Evolutionary conservation across 2,797 vertebrate genomes (phyloP), one percentile per base, ranked within the genome.

Genomic region (Macrochelys suwanniensis): DNA sequence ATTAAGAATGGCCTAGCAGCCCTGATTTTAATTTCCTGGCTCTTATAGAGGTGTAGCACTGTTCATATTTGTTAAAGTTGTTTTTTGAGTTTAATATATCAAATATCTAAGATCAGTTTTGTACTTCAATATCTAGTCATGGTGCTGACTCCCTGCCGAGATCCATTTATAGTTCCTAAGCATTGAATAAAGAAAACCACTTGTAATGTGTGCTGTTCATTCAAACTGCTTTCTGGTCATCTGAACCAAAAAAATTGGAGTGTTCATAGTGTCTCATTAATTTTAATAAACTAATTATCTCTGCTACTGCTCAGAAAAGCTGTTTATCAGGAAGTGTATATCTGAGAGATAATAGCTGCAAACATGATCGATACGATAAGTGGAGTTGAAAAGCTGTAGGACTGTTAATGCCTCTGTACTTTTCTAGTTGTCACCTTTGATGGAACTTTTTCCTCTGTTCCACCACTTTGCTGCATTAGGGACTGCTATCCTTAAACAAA

Each of bases 221-320:
- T 77, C 83, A 57, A 85, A 51, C 80, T 83, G 37, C 74, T 95
- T 96, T 61, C 87, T 89, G 88, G 89, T 92, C 90, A 87, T 93
- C 82, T 87, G 79, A 85, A 56, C 80, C 80, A 92, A 93, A 59
- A 79, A 50, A 96, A 87, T 37, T 51, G 31, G 51, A 80, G 85
- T 80, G 76, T 65, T 95, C 47, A 37, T 74, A 94, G 80, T 84
- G 13, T 88, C 68, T 96, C 95, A 97, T 96, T 94, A 91, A 96
- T 97, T 97, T 96, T 95, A 96, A 95, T 96, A 93, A 89, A 82
- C 82, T 77, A 71, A 21, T 94, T 86, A 84, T 80, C 91, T 84
- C 80, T 74, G 79, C 88, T 84, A 16, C 78, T 94, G 17, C 23
- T 90, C 37, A 81, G 57, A 79, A 85, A 51, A 85, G n/a, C 16